Percentiles rank a stretch among this genome's conserved stretches.
Evolutionary conservation across 2,888 invertebrate genomes (phyloP).

Genomic region (Agriopis aurantiaria): DNA sequence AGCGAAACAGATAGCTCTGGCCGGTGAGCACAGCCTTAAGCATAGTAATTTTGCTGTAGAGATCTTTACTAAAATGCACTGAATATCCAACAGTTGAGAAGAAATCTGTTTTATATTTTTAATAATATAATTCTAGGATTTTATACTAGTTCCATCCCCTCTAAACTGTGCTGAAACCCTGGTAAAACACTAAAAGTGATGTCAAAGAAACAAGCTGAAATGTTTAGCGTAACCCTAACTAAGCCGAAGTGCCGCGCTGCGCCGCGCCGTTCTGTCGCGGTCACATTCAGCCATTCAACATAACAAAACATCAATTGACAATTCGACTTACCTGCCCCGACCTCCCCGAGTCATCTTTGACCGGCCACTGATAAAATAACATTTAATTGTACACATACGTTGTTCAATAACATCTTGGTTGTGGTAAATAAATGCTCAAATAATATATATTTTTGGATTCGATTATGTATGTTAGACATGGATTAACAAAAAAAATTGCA

Average conservation of each 20-base stretch:
- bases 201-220: not conserved
- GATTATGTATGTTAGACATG: not conserved
- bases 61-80: no score
- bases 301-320: conserved; percentile 70
- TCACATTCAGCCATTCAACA: conserved; percentile 75
- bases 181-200: not conserved
- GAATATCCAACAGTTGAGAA: no score
- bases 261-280: conserved; percentile 48
- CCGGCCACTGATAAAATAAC: conserved; percentile 42
- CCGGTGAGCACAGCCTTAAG: no score
- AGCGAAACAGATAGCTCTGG: no score
- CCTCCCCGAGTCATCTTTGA: conserved; percentile 57
- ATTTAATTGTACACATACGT: conserved; percentile 8
- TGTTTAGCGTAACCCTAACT: conserved; percentile 1
- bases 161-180: not conserved
- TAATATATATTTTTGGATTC: not conserved
- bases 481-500: no score
- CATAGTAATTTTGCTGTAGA: no score
- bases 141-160: not conserved
- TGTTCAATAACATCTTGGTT: conserved; percentile 5
- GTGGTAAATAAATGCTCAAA: not conserved
- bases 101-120: no score
- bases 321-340: conserved; percentile 66
- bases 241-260: conserved; percentile 4
- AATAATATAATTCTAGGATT: not conserved